These are phyloP conservation scores for Eremobia ochroleuca DNA, from an alignment of 2,888 invertebrate species.

Conservation along the genomic window DNA sequence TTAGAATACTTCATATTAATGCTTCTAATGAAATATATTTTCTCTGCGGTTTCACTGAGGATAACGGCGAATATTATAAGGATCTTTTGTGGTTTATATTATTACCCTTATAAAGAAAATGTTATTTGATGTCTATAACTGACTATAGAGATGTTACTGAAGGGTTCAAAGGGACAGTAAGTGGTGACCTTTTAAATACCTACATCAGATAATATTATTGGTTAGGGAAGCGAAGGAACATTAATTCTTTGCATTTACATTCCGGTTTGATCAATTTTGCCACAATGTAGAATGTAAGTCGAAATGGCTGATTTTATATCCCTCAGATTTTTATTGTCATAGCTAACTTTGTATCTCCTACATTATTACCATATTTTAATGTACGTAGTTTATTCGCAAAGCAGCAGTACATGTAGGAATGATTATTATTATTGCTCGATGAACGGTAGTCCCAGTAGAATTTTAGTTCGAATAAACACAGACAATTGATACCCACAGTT, in stretches of 20 bases:
- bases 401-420: slow-evolving; percentile 22
- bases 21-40: slow-evolving; percentile 80
- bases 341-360: slow-evolving; percentile 26
- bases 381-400: slow-evolving; percentile 30
- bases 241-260: slow-evolving; percentile 9
- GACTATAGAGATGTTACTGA: slow-evolving; percentile 30
- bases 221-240: slow-evolving; percentile 8
- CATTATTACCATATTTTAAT: slow-evolving; percentile 22
- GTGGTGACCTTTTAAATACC: slow-evolving; percentile 44
- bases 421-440: slow-evolving; percentile 46
- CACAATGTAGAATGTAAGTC: slow-evolving; percentile 29
- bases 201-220: slow-evolving; percentile 37
- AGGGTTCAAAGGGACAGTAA: slow-evolving; percentile 43
- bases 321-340: slow-evolving; percentile 32
- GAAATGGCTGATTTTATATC: slow-evolving; percentile 37
- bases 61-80: slow-evolving; percentile 72
- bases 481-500: slow-evolving; percentile 59
- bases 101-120: slow-evolving; percentile 54
- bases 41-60: slow-evolving; percentile 69
- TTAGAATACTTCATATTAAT: slow-evolving; percentile 80
- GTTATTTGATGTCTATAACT: slow-evolving; percentile 38
- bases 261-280: slow-evolving; percentile 23
- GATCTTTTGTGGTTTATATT: slow-evolving; percentile 66
- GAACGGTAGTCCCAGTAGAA: slow-evolving; percentile 19
- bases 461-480: slow-evolving; percentile 55